These are phyloP conservation scores for Aplocera efformata DNA, from an alignment of 2,888 invertebrate genomes.

Conservation along the genomic window DNA sequence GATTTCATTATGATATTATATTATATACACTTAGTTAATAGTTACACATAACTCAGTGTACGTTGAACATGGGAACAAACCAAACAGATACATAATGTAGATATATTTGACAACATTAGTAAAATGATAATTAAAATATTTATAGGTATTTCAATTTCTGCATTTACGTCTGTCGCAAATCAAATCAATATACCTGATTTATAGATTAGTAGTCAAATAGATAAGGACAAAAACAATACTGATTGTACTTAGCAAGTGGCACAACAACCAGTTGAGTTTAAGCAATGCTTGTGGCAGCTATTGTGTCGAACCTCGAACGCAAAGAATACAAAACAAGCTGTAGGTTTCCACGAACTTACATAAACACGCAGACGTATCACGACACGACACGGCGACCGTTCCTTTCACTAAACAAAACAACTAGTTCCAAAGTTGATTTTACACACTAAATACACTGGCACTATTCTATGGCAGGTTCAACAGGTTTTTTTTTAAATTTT, in stretches of 20 bases:
- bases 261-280: slow-evolving; percentile 10
- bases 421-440: slow-evolving; percentile 40
- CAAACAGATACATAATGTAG: no score
- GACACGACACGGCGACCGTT: no score
- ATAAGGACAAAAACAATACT: slow-evolving; percentile 27
- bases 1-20: no score
- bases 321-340: slow-evolving; percentile 34
- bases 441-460: slow-evolving; percentile 50
- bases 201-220: no score
- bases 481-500: slow-evolving; percentile 21
- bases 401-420: slow-evolving; percentile 45
- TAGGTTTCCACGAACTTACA: slow-evolving; percentile 59
- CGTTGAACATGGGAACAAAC: no score
- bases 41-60: no score
- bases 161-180: slow-evolving; percentile 12
- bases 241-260: slow-evolving; percentile 14
- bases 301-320: slow-evolving; percentile 16
- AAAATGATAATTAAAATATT: no score
- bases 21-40: no score
- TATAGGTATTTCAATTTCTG: no score
- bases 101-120: no score
- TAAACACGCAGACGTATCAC: slow-evolving; percentile 41
- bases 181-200: no score
- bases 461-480: slow-evolving; percentile 36
- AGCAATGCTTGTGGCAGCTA: slow-evolving; percentile 17